Evolutionary conservation across 2,797 vertebrate species (phyloP), one percentile per base, ranked within the genome.

Genomic region (Furcifer pardalis): DNA sequence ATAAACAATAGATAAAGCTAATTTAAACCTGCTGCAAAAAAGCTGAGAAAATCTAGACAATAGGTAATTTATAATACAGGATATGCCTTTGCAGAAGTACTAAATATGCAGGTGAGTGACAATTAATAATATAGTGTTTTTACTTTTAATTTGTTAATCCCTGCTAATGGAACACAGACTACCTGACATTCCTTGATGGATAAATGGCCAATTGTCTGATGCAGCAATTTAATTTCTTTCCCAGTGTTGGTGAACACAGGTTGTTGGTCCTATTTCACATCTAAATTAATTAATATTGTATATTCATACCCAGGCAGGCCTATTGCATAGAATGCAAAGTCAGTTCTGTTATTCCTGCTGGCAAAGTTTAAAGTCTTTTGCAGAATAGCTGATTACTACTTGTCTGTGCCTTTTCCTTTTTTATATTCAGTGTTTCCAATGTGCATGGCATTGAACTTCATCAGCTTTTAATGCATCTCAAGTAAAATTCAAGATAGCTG

Each of bases 161-260:
- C 62, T 0, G 0, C n/a, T 86, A 72, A 66, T 0, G 0, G 13
- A 56, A 56, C 32, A 32, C 35, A 40, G 27, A 37, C 32, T 0
- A 0, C 3, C 60, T 85, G 69, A 68, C n/a, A 84, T 62, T 62
- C 59, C 1, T 78, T 35, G 7, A 44, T 59, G 3, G 7, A 12
- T 15, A 78, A 74, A 49, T 69, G 52, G 71, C 82, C 71, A 68
- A 35, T 79, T 59, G 30, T 69, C 56, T 63, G 52, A 23, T 56
- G 30, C 23, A 77, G 72, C n/a, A 88, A 59, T 10, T 56, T 30
- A 42, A 78, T 40, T 12, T 56, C 27, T 73, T 13, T 59, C 49
- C 46, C 27, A 37, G 17, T 80, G n/a, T 69, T 62, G 25, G 44
- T 75, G 44, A 37, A 59, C 25, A 60, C 1, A 0, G 25, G 40